Percentiles rank a stretch among this genome's conserved stretches.
phyloP scores from a whole-genome alignment of 2,888 invertebrate species.

The Gastrophysa polygoni region DNA sequence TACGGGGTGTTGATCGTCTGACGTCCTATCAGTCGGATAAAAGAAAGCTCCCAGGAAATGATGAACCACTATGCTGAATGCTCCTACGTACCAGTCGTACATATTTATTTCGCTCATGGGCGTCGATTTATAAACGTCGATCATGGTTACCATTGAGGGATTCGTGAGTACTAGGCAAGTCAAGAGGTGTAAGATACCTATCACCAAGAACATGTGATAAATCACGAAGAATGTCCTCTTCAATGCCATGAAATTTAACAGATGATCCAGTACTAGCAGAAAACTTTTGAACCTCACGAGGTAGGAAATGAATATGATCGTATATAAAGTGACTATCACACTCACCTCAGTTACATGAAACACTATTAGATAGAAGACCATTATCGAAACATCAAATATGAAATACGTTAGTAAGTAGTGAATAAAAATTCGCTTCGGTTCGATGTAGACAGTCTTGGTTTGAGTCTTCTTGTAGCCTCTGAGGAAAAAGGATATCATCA shows the following conservation, averaged over 20 bases:
- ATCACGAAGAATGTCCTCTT: background rate
- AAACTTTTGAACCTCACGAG: background rate
- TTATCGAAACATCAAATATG: slow-evolving; percentile 11
- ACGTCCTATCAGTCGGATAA: background rate
- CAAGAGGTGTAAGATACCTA: background rate
- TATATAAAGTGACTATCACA: background rate
- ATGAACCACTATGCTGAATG: slow-evolving; percentile 4
- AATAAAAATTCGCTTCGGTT: background rate
- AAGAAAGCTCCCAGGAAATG: slow-evolving; percentile 19
- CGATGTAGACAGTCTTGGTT: slow-evolving; percentile 6
- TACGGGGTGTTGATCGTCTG: slow-evolving; percentile 3
- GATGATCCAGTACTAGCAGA: background rate
- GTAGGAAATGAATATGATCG: background rate
- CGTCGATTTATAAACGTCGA: background rate
- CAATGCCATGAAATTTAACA: background rate
- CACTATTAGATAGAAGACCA: background rate
- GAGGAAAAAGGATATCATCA: slow-evolving; percentile 13
- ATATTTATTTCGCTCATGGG: background rate
- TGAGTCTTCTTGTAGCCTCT: slow-evolving; percentile 13
- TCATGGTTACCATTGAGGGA: too few relatives aligned
- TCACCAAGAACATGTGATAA: background rate
- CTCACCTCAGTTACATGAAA: background rate
- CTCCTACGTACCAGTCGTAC: slow-evolving; percentile 2
- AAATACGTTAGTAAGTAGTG: slow-evolving; percentile 21
- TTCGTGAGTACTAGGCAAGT: background rate